Conservation (phyloP, 2,797 vertebrate genomes). For the Propithecus deckenii region DNA sequence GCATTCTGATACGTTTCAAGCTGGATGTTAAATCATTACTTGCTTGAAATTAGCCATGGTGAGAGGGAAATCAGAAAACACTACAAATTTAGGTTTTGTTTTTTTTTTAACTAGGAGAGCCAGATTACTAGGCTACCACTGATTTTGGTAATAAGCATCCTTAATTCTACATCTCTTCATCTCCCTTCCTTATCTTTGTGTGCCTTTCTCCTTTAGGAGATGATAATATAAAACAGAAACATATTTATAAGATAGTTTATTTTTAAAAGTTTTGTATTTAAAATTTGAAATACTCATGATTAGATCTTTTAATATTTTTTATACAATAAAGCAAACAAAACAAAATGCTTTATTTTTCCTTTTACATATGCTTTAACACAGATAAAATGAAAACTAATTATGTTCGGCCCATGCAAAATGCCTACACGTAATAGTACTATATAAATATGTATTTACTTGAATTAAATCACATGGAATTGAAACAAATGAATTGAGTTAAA, state of each 20-base stretch:
- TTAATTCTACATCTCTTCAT: not conserved
- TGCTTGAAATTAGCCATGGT: not conserved
- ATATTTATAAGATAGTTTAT: not conserved
- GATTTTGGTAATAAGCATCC: not conserved
- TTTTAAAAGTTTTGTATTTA: not conserved
- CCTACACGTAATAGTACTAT: not conserved
- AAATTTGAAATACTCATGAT: not conserved
- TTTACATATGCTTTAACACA: not conserved
- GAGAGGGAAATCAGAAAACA: not conserved
- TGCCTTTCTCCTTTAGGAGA: not conserved
- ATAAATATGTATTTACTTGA: slow-evolving; percentile 30
- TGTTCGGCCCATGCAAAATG: not conserved
- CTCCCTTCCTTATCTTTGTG: not conserved
- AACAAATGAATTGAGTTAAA: slow-evolving; percentile 8
- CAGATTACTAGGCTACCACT: not conserved
- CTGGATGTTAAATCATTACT: not conserved
- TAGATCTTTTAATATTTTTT: not conserved
- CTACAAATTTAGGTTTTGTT: not conserved
- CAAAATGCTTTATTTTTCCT: not conserved
- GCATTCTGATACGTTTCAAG: not conserved
- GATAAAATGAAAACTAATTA: slow-evolving; percentile 29
- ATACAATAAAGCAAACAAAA: not conserved
- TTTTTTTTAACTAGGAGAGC: not conserved
- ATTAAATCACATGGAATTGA: slow-evolving; percentile 30
- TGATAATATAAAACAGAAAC: not conserved